phyloP scores from a whole-genome alignment of 2,888 invertebrate species.

The Mactromeris polynyma region DNA sequence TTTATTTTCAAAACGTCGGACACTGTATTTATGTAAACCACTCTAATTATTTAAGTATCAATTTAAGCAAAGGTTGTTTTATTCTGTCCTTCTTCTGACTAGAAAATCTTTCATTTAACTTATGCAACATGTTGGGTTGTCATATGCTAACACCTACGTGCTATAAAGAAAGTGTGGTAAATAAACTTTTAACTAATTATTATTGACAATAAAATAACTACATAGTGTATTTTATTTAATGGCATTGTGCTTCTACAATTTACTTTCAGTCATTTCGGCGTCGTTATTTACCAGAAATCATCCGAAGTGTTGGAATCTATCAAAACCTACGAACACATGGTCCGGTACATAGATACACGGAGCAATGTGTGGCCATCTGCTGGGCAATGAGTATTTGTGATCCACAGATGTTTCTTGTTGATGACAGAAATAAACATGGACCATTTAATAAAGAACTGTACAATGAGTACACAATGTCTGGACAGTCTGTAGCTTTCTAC shows the following conservation, averaged over 20 bases:
- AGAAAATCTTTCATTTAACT: too few relatives aligned
- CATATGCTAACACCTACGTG: too few relatives aligned
- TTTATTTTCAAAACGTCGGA: too few relatives aligned
- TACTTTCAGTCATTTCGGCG: slow-evolving; percentile 47
- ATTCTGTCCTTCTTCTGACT: too few relatives aligned
- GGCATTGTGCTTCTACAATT: background rate
- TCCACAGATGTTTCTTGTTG: slow-evolving; percentile 46
- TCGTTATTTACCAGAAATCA: slow-evolving; percentile 58
- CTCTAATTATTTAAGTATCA: too few relatives aligned
- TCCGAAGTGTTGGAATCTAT: slow-evolving; percentile 55
- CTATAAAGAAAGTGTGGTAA: too few relatives aligned
- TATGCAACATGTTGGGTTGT: too few relatives aligned
- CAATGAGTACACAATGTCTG: slow-evolving; percentile 35
- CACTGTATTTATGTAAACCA: too few relatives aligned
- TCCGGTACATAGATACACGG: slow-evolving; percentile 43
- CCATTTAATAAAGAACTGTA: slow-evolving; percentile 40
- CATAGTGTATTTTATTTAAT: too few relatives aligned
- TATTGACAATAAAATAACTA: too few relatives aligned
- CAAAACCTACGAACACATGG: slow-evolving; percentile 51
- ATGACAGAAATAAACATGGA: slow-evolving; percentile 41
- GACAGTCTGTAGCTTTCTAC: slow-evolving; percentile 53
- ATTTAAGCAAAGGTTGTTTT: too few relatives aligned
- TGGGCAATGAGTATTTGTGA: slow-evolving; percentile 55
- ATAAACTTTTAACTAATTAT: too few relatives aligned
- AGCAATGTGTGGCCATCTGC: slow-evolving; percentile 45